Conservation (phyloP, 2,797 vertebrate species). For the Anguilla megastoma region DNA sequence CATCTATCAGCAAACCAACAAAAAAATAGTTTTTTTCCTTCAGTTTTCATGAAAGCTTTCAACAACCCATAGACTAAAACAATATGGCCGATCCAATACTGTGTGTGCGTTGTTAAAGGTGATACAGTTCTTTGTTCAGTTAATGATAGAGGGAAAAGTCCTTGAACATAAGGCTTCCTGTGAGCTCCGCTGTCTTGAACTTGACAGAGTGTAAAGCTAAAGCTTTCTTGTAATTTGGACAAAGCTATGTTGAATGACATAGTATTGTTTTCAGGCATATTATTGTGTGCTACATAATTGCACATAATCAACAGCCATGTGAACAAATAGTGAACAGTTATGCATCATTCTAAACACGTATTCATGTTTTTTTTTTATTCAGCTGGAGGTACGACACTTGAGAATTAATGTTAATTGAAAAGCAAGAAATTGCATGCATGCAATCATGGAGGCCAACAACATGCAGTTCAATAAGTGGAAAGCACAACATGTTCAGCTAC, state of each 20-base stretch:
- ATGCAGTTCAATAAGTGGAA: background rate
- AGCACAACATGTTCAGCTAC: background rate
- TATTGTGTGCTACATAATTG: background rate
- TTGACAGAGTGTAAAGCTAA: background rate
- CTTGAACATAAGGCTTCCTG: background rate
- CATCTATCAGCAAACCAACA: conserved; percentile 2
- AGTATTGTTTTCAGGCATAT: background rate
- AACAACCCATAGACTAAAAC: background rate
- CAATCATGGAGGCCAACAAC: background rate
- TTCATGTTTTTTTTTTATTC: background rate
- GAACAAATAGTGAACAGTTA: no score
- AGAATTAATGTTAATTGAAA: background rate
- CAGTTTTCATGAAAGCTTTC: background rate
- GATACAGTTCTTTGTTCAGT: background rate
- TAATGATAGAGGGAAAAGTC: background rate
- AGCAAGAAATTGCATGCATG: background rate
- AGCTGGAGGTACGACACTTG: background rate
- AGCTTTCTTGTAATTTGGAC: background rate
- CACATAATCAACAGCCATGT: no score
- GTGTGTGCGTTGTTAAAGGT: background rate
- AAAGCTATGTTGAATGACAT: background rate
- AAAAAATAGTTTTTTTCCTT: background rate
- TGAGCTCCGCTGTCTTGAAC: background rate
- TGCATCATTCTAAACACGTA: background rate
- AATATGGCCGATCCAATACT: background rate